Evolutionary conservation across 2,113 vertebrate genomes (phyloP), one percentile per base, ranked within the genome.

Genomic region (Henicopernis longicauda): DNA sequence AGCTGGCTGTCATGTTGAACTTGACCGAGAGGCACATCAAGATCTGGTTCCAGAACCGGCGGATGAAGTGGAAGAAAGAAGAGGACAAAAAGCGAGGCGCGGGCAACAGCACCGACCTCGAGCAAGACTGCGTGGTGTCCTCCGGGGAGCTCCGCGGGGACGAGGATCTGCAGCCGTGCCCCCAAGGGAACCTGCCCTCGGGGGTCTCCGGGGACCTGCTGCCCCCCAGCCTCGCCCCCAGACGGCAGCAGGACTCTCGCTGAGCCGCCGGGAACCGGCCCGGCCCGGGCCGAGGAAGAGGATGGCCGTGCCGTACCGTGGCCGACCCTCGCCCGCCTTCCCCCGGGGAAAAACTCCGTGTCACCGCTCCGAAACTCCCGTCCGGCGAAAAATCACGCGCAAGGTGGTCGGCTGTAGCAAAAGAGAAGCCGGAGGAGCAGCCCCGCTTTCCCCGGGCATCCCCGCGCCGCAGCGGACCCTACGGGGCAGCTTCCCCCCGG

Each of bases 31-130:
- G 99, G 17, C 99, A 99, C 97, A 99, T 99, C 96, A 99, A 99
- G 97, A 99, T 99, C 57, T 99, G 99, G 99, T 99, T 99, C 97
- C 99, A 99, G 98, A 99, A 99, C 94, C 98, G 99, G 36, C 98
- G 99, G 61, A 99, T 99, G 99, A 99, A 99, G 97, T 99, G 99
- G 99, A 99, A 99, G 96, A 99, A 99, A 70, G 99, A 99, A 95
- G 99, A 99, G 92, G 99, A 99, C 97, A 99, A 99, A 84, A 99
- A 99, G 89, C 98, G 98, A 84, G 98, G 97, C 9, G 80, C 92
- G 0, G 54, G 82, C 5, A 92, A 86, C 92, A 97, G 84, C 34
- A 91, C 89, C 1, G 99, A 99, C 40, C 98, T 99, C 0, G 99
- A 99, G 92, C 99, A 99, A 95, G 99, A 99, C 98, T 99, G 98